These are phyloP conservation scores for Monomorium pharaonis DNA, from an alignment of 1,140 invertebrate genomes.

Conservation along the genomic window DNA sequence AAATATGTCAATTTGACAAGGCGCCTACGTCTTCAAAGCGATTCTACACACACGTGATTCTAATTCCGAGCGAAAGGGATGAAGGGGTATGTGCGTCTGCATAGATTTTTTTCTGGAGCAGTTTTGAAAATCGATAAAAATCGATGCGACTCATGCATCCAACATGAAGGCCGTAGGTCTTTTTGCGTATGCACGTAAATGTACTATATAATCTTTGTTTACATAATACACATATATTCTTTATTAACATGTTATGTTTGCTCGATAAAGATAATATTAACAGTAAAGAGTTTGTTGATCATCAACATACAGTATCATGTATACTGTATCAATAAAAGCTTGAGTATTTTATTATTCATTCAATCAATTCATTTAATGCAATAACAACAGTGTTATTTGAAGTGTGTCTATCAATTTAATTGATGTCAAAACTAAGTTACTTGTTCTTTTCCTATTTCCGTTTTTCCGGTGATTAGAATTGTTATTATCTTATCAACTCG, in stretches of 20 bases:
- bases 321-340: not conserved
- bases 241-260: not conserved
- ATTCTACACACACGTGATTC: too few species aligned
- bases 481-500: not conserved
- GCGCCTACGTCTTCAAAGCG: not conserved
- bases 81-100: not conserved
- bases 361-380: not conserved
- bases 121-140: not conserved
- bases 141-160: too few species aligned
- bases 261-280: not conserved
- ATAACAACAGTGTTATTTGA: not conserved
- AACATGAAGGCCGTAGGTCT: not conserved
- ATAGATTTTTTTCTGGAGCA: not conserved
- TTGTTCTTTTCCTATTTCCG: not conserved
- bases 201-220: not conserved
- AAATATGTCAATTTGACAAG: conserved; percentile 11
- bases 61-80: not conserved
- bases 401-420: not conserved
- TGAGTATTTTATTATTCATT: not conserved
- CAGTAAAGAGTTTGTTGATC: not conserved
- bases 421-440: not conserved
- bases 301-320: not conserved
- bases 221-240: not conserved
- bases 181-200: not conserved
- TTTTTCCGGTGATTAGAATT: not conserved